These are phyloP conservation scores for Ommatoiulus sabulosus DNA, from an alignment of 2,888 invertebrate species.

Conservation along the genomic window DNA sequence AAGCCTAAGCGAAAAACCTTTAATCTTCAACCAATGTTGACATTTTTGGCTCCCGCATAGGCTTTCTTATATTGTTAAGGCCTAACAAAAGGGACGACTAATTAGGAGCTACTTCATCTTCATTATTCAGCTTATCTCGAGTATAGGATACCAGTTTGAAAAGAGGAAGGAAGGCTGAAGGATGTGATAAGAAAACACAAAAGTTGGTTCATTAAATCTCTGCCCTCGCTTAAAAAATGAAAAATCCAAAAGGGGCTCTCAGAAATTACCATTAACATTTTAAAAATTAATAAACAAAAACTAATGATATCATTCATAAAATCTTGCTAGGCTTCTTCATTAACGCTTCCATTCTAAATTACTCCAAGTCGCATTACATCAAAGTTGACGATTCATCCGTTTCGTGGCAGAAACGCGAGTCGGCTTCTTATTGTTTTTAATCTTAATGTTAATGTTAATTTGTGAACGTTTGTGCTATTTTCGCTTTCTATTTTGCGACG, in stretches of 20 bases:
- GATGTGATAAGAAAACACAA: not conserved
- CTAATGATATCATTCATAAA: not conserved
- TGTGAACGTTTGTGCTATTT: not conserved
- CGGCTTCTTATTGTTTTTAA: not conserved
- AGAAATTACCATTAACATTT: not conserved
- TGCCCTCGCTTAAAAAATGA: not conserved
- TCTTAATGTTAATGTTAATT: not conserved
- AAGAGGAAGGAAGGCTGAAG: slow-evolving; percentile 12
- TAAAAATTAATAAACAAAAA: slow-evolving; percentile 19
- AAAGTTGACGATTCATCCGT: not conserved
- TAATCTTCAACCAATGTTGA: slow-evolving; percentile 19
- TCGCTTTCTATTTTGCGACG: not conserved
- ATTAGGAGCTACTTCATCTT: slow-evolving; percentile 19
- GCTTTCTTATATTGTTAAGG: slow-evolving; percentile 9
- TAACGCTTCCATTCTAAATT: not conserved
- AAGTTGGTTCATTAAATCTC: slow-evolving; percentile 19
- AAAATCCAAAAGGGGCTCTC: not conserved
- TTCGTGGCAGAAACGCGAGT: not conserved
- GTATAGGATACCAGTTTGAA: slow-evolving; percentile 19
- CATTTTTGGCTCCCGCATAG: slow-evolving; percentile 12
- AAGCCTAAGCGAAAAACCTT: slow-evolving; percentile 19
- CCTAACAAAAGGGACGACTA: slow-evolving; percentile 19
- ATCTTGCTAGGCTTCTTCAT: not conserved
- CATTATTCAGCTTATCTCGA: slow-evolving; percentile 19
- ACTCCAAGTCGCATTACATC: not conserved